A percentile compares a stretch with the other conserved stretches of the same genome.
Evolutionary conservation across 2,888 invertebrate species (phyloP).

Genomic region (Pomacea canaliculata): DNA sequence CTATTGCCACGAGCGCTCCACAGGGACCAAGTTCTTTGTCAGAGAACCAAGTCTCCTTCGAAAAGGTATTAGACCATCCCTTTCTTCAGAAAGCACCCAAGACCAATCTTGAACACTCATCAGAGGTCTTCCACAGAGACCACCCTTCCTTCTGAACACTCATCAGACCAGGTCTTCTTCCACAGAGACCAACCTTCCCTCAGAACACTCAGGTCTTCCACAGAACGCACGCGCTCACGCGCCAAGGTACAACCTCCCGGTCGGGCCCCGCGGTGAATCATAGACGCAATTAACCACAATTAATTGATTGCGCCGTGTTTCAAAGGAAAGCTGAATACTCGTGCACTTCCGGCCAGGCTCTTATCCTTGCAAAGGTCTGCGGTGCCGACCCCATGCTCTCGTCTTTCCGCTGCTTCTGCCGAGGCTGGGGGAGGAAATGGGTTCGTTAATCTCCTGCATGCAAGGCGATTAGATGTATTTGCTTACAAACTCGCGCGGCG

Average conservation of each 20-base stretch:
- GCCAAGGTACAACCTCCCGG: background rate
- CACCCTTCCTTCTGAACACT: too few species aligned
- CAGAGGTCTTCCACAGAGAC: too few species aligned
- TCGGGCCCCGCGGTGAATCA: conserved; percentile 11
- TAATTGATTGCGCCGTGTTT: conserved; percentile 26
- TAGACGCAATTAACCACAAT: conserved; percentile 23
- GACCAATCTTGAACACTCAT: too few species aligned
- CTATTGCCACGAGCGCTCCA: too few species aligned
- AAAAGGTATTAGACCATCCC: too few species aligned
- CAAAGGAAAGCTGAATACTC: conserved; percentile 12
- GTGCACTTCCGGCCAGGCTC: conserved; percentile 16
- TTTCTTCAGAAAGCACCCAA: too few species aligned
- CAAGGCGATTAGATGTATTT: conserved; percentile 21
- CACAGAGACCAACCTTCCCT: too few species aligned
- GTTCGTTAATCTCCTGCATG: conserved; percentile 7
- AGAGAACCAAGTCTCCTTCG: too few species aligned
- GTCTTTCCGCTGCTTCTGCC: conserved; percentile 4
- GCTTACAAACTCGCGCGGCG: conserved; percentile 20
- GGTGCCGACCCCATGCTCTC: background rate
- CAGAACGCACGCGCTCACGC: too few species aligned
- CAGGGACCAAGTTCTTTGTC: too few species aligned
- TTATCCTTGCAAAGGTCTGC: background rate
- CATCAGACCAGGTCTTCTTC: too few species aligned
- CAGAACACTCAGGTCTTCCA: too few species aligned
- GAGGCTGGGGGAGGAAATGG: conserved; percentile 15